phyloP scores from a whole-genome alignment of 1,140 invertebrate genomes.

The Myzus persicae region DNA sequence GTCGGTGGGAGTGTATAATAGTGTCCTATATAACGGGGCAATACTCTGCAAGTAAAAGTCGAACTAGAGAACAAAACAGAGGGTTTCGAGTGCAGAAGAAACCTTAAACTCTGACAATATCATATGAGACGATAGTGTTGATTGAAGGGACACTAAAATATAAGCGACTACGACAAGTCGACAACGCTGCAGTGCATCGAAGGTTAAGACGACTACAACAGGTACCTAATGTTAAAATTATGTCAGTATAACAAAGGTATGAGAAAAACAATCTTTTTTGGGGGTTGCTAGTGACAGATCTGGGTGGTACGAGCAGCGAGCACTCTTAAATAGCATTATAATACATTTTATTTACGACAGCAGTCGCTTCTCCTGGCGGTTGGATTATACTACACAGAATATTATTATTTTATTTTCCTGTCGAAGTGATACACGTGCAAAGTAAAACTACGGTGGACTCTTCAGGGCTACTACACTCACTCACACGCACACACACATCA shows the following conservation, averaged over 20 bases:
- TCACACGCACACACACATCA: background rate
- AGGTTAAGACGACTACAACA: background rate
- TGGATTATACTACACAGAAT: background rate
- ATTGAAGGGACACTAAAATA: background rate
- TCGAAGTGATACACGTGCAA: background rate
- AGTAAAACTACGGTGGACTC: background rate
- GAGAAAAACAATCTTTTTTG: background rate
- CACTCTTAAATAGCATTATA: background rate
- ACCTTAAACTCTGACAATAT: background rate
- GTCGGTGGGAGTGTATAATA: background rate
- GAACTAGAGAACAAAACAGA: background rate
- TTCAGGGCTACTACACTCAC: background rate
- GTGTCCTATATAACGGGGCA: too few relatives aligned
- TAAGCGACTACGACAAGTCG: background rate
- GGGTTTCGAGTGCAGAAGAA: background rate
- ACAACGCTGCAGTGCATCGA: too few relatives aligned
- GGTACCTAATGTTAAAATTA: background rate
- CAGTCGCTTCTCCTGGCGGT: background rate
- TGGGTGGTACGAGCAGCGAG: background rate
- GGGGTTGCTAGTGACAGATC: background rate
- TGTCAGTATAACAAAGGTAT: background rate
- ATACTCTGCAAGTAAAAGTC: too few relatives aligned
- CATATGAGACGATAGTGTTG: background rate
- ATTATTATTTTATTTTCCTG: slow-evolving; percentile 3
- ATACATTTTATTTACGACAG: background rate